A percentile compares a stretch with the other conserved stretches of the same genome.
Evolutionary conservation across 2,113 vertebrate species (phyloP).

Genomic region (Eurypyga helias): DNA sequence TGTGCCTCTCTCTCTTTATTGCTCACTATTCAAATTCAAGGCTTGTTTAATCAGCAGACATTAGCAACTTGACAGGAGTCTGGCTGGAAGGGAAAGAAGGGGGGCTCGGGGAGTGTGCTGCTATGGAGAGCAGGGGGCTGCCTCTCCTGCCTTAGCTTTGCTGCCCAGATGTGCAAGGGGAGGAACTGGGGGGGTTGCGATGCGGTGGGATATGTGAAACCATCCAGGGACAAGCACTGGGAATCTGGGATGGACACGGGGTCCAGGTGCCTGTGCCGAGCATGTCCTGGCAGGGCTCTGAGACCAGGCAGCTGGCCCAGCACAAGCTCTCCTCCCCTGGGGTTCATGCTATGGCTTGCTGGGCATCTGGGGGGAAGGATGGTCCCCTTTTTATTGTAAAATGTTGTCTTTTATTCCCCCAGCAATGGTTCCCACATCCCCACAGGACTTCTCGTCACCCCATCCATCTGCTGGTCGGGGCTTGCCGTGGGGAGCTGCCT

Average conservation of each 20-base stretch:
- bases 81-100: conserved; percentile 21
- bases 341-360: fast-evolving
- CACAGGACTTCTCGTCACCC: background rate
- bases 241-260: background rate
- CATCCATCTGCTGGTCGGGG: fast-evolving
- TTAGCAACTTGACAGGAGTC: conserved; percentile 77
- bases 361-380: background rate
- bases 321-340: fast-evolving
- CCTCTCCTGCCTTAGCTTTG: conserved; percentile 41
- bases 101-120: background rate
- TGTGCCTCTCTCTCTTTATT: background rate
- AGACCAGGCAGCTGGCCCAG: background rate
- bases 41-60: conserved; percentile 83
- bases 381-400: background rate
- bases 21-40: conserved; percentile 76
- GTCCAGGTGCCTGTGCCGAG: background rate
- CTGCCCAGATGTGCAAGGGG: background rate
- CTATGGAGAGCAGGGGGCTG: conserved; percentile 68
- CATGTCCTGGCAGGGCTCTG: fast-evolving
- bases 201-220: background rate
- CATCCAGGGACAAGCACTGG: background rate
- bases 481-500: background rate
- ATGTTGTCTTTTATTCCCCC: background rate
- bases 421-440: too few species aligned
- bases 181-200: fast-evolving